Base-by-base conservation (phyloP, 2,113 vertebrate genomes). In the Hippocampus barbouri region DNA sequence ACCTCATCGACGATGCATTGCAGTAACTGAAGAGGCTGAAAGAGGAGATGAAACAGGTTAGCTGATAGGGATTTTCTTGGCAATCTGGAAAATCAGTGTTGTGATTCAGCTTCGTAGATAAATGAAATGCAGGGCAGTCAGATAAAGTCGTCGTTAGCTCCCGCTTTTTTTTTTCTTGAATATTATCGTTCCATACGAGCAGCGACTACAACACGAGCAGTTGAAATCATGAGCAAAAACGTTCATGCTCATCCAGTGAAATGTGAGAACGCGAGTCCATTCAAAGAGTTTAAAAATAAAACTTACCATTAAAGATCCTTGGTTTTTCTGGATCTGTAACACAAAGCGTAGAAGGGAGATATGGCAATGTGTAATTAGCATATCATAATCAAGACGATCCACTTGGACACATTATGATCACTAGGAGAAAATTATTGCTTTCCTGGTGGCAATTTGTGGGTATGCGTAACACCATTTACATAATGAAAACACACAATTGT, bases 1-100 rank as follows among this genome's bases (percentile, higher is more conserved):
- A 99, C 97, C 97, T 99, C 97, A 99, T 99, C 97, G 98, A 99
- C 96, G 95, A 99, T 99, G 96, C 97, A 99, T 95, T 99, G 97
- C 94, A 99, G 95, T 96, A 99, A 96, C 97, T 98, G 97, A 90
- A 99, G 95, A 95, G 97, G 97, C 97, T 99, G 94, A 88, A 65
- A 82, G 81, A 85, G 72, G 62, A 75, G 38, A 66, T 65, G 63
- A 47, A 68, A 77, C 92, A 94, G 40, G 69, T 96, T 93, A 96
- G 92, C 89, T 89, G 88, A 87, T 41, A 93, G 90, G 93, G 94
- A 95, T 93, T 34, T 87, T 95, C 94, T 92, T 93, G 93, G 96
- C 94, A 96, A 95, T 94, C 92, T 3, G 47, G 91, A 85, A 88
- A 95, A 97, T 96, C 94, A 96, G 95, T 95, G 95, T 95, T 95